Base-by-base conservation (phyloP, 2,797 vertebrate genomes). In the Podarcis lilfordi region DNA sequence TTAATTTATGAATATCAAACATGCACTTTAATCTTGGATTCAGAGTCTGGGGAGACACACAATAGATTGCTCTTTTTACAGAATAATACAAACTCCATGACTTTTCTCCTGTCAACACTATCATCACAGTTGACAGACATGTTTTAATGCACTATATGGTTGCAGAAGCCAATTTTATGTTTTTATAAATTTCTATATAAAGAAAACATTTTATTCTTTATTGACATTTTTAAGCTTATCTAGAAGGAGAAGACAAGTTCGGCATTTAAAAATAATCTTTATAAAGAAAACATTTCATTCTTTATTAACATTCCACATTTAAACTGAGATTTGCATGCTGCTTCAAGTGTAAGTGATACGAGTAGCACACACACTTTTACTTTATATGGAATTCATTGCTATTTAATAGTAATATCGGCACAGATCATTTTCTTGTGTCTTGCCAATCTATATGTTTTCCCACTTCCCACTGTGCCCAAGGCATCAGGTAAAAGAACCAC, bases 71-170 rank as follows among this genome's bases (percentile, higher is more conserved):
- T 8, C 10, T 92, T 92, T 94, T 91, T 87, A 76, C 86, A 88
- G 80, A 93, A 69, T 87, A 92, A 88, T 93, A 92, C 90, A 91
- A 91, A 84, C 40, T 82, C 78, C 85, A 80, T 88, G 88, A n/a
- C 81, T 93, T 92, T 66, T 90, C 79, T 86, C 88, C 29, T 32
- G 10, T 64, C 43, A 88, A 87, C 72, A 86, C 72, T 88, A 91
- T 91, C 88, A 91, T 91, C 72, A 92, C 72, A 89, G 66, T 17
- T 37, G 88, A 84, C 19, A 71, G 76, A 90, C 68, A 88, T 43
- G 50, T 88, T 91, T 86, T 25, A 89, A 87, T 25, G 89, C 82
- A 87, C 82, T 9, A 75, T 89, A 50, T 91, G 45, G 35, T n/a
- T 72, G 37, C 55, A 75, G 35, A 75, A 87, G 55, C 79, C 35